These are phyloP conservation scores for Rhynchopsitta pachyrhyncha DNA, from an alignment of 2,113 vertebrate species.

Conservation along the genomic window DNA sequence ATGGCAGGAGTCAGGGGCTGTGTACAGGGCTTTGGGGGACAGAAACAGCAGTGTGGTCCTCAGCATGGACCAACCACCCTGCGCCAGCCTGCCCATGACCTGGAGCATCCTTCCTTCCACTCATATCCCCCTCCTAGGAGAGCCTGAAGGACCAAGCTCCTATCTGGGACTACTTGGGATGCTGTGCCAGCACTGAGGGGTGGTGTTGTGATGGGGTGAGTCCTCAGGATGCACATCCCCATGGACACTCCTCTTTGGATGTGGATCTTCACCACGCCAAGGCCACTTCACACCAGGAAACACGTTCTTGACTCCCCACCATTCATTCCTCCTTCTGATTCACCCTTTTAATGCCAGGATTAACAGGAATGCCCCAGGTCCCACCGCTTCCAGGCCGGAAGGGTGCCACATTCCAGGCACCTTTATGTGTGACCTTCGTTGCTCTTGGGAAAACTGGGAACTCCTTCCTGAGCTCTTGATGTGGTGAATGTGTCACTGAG, in stretches of 20 bases:
- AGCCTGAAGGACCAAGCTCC: background rate
- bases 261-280: fast-evolving
- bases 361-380: background rate
- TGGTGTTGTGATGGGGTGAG: background rate
- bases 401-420: background rate
- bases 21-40: constrained; percentile 50
- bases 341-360: background rate
- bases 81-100: fast-evolving
- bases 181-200: fast-evolving
- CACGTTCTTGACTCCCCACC: background rate
- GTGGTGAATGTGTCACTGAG: fast-evolving
- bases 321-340: background rate
- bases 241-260: fast-evolving
- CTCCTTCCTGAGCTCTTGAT: background rate
- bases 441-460: background rate
- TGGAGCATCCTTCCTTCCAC: fast-evolving
- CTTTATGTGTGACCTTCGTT: background rate
- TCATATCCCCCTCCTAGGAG: fast-evolving
- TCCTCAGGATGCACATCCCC: background rate
- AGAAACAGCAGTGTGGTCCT: background rate
- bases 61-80: background rate
- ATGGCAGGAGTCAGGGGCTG: constrained; percentile 72
- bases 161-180: fast-evolving
- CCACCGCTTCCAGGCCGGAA: background rate
- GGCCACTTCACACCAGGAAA: background rate